Evolutionary conservation across 2,888 invertebrate genomes (phyloP).

Genomic region (Dryobota labecula): DNA sequence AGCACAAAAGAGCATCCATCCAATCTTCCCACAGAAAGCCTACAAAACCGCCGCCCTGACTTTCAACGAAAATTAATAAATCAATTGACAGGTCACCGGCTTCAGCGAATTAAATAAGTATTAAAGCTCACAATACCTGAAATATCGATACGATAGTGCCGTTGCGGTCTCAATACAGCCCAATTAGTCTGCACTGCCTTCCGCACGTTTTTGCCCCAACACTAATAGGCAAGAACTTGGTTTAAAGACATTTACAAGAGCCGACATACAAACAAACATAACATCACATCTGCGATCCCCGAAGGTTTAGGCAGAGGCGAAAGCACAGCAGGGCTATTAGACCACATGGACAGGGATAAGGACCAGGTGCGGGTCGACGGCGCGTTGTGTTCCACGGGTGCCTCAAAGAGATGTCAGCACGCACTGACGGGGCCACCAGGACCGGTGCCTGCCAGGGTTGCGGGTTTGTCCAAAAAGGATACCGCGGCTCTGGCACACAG

Average conservation of each 20-base stretch:
- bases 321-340: no score
- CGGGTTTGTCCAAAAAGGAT: no score
- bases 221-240: conserved; percentile 85
- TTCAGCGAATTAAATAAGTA: conserved; percentile 66
- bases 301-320: not conserved
- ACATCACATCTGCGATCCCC: not conserved
- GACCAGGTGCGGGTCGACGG: no score
- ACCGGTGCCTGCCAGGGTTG: no score
- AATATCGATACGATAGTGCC: conserved; percentile 76
- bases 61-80: conserved; percentile 49
- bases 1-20: conserved; percentile 21
- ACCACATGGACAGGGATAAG: no score
- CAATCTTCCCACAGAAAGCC: conserved; percentile 16
- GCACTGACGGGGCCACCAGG: no score
- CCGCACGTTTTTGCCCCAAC: conserved; percentile 88
- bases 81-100: conserved; percentile 65
- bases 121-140: conserved; percentile 68
- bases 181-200: conserved; percentile 87
- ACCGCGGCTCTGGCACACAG: no score
- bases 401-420: no score
- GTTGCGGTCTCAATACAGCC: conserved; percentile 84
- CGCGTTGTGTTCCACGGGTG: no score
- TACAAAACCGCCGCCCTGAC: not conserved
- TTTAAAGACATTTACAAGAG: conserved; percentile 76
- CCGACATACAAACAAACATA: not conserved